phyloP scores from a whole-genome alignment of 1,140 invertebrate genomes.

The Carposina sasakii region DNA sequence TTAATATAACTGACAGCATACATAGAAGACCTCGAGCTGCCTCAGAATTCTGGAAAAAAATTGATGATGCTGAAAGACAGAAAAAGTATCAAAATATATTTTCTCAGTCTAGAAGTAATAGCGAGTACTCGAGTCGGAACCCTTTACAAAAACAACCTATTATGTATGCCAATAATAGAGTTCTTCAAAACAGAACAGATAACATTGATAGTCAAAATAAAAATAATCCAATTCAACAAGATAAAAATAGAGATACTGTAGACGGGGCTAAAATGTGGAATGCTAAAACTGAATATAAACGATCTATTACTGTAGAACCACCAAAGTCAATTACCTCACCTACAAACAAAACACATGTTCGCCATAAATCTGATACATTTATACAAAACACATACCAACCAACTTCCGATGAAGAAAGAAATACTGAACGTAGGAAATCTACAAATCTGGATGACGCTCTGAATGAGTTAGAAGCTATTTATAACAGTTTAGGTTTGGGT shows the following conservation, averaged over 20 bases:
- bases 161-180: conserved; percentile 37
- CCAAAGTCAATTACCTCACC: conserved; percentile 44
- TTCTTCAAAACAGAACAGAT: conserved; percentile 24
- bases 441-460: conserved; percentile 89
- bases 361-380: conserved; percentile 65
- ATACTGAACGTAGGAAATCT: conserved; percentile 74
- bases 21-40: conserved; percentile 64
- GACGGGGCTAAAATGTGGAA: conserved; percentile 62
- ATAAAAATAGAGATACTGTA: conserved; percentile 41
- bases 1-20: conserved; percentile 39
- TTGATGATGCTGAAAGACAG: conserved; percentile 72
- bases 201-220: conserved; percentile 44
- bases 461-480: conserved; percentile 91
- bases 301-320: conserved; percentile 51
- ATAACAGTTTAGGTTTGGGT: conserved; percentile 85
- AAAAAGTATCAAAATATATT: conserved; percentile 49
- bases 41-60: conserved; percentile 77
- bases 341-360: conserved; percentile 49
- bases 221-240: conserved; percentile 34
- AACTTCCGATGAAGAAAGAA: conserved; percentile 64
- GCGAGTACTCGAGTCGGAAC: conserved; percentile 50
- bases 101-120: conserved; percentile 52
- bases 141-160: conserved; percentile 30
- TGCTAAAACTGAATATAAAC: conserved; percentile 62
- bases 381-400: conserved; percentile 41